Base-by-base conservation (phyloP, 2,797 vertebrate genomes). In the Cyprinodon diabolis region DNA sequence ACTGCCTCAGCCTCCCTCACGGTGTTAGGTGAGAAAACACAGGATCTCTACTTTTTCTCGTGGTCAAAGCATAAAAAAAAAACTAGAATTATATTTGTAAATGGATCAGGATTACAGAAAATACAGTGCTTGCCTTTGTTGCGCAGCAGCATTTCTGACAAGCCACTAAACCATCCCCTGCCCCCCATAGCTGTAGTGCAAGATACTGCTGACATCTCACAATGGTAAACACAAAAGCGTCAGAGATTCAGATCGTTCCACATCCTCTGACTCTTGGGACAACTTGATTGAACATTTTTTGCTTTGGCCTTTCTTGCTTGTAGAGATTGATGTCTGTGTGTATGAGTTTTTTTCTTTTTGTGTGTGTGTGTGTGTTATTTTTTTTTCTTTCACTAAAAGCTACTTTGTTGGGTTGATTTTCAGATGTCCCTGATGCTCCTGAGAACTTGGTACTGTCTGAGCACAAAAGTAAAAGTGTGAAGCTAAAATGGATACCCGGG, bases 381-480 rank as follows among this genome's bases (percentile, higher is more conserved):
- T 47, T 66, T 73, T 82, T 70, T 56, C 63, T 73, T 85, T 83
- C 79, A 68, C 68, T 62, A 69, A 86, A 30, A 80, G 23, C 74
- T 15, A 1, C 84, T 76, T 81, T 74, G 72, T 84, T 86, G 66
- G 80, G 35, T 75, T 86, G 84, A 72, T 86, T 87, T 82, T 76
- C 83, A 99, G 98, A 98, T 72, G 95, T 97, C 86, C 97, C 98
- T 0, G 96, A 96, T 77, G 92, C 96, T 0, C 97, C 98, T 0
- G 92, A 93, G 89, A 90, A 95, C 75, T 91, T 98, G 82, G 90
- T 91, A 43, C 87, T 99, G 77, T 96, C 96, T 0, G 96, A 98
- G 63, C 93, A 88, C 84, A 96, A 95, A 84, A 93, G 94, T 84
- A 94, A 91, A 77, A 98, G 95, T 43, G 91, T 98, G 72, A 96